Evolutionary conservation across 2,888 invertebrate species (phyloP), one percentile per base, ranked within the genome.

Genomic region (Nemotelus nigrinus): DNA sequence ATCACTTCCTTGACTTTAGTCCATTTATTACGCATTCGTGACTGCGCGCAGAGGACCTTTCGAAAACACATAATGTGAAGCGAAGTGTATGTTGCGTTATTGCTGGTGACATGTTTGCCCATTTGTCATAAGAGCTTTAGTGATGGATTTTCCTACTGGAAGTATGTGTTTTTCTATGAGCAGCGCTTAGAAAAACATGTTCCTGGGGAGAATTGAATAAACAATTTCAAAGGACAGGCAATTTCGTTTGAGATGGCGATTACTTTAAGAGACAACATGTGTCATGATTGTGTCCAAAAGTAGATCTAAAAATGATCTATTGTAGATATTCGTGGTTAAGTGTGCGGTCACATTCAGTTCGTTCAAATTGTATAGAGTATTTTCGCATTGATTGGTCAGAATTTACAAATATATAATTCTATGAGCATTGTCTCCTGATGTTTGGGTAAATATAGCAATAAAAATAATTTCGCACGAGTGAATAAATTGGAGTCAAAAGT

Each of bases 1-100:
- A 85, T 81, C 82, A 82, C 78, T 81, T 82, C 79, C 74, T 80
- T 80, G 80, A 80, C 79, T 80, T 78, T 79, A 80, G 80, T 79
- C 80, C 79, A 80, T 80, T 80, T 80, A 80, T 80, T 80, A 80
- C 76, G 78, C 78, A 71, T 76, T 76, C 79, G 78, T 80, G 79
- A 25, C 79, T 80, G 80, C 81, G 79, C 78, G 58, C 72, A 78
- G 48, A 63, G 44, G 67, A 53, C 7, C 58, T 57, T 47, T 68
- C 3, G 41, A 47, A 48, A 68, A 58, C 44, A n/a, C 43, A 68
- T 57, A 25, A 25, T 25, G 25, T 25, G 25, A 44, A 25, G 68
- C 43, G 47, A 4, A 6, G 48, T 74, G n/a, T 43, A 50, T 43
- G 70, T 70, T 74, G 3, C 47, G n/a, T 50, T 60, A 60, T 70